Base-by-base conservation (phyloP, 2,797 vertebrate genomes). In the Hoplostethus atlanticus region DNA sequence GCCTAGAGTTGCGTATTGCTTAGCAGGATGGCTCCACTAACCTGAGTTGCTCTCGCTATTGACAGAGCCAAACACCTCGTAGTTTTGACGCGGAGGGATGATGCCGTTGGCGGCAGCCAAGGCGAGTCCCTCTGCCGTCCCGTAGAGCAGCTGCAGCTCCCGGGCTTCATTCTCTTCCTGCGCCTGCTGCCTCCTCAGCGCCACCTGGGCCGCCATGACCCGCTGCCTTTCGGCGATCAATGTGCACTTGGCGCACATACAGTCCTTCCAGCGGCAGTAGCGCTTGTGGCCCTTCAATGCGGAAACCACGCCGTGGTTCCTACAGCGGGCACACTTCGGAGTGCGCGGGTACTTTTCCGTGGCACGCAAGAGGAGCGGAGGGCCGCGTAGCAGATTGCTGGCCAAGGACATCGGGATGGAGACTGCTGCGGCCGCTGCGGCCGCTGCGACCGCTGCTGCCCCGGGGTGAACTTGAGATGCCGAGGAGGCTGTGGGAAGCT, bases 191-290 rank as follows among this genome's bases (percentile, higher is more conserved):
- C 98, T 90, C 83, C 98, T 90, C 87, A 99, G 94, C 71, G 97
- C 98, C 90, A 99, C 98, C 79, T 99, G 98, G 1, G 97, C 98
- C 1, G 98, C 97, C 98, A 99, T 99, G 79, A 99, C 98, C 16
- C 98, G 95, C 95, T 99, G 98, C 64, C 98, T 90, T 95, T 99
- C 98, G 0, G 97, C 98, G 85, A 99, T 98, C 67, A 99, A 87
- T 0, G 97, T 98, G 94, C 98, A 99, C 93, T 99, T 99, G 91
- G 97, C 98, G 91, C 98, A 99, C 95, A 98, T 96, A 84, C 98
- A 99, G 94, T 99, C 97, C 92, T 98, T 98, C 98, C 98, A 99
- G 82, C 98, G 97, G 89, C 98, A 99, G 93, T 98, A 99, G 83
- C 98, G 97, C 87, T 99, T 99, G 94, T 99, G 97, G 90, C 97